Evolutionary conservation across 2,797 vertebrate genomes (phyloP).

Genomic region (Pachyuromys duprasi): DNA sequence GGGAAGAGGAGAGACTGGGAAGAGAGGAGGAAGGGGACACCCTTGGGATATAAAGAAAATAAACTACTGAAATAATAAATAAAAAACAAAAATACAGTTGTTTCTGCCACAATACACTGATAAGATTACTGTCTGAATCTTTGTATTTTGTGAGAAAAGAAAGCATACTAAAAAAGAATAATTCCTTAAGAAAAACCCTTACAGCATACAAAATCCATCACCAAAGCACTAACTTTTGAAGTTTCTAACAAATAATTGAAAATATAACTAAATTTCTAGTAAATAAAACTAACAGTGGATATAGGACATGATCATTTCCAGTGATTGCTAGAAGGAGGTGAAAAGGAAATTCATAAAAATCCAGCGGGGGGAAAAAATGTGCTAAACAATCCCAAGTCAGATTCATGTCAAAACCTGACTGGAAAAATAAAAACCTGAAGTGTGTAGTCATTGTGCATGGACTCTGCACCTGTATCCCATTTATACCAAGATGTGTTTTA

Average conservation of each 20-base stretch:
- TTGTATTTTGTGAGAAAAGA: constrained; percentile 6
- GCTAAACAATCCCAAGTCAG: neutral
- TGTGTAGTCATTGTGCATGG: neutral
- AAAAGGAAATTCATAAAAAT: neutral
- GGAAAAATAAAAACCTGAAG: neutral
- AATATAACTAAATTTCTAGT: neutral
- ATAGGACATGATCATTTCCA: neutral
- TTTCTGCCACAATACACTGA: neutral
- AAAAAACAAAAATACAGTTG: neutral
- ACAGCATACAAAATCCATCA: neutral
- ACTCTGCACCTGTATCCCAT: neutral
- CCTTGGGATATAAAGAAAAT: no score
- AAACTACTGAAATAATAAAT: no score
- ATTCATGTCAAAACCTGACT: neutral
- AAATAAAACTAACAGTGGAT: neutral
- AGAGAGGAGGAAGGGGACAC: no score
- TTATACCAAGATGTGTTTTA: neutral
- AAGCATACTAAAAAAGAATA: neutral
- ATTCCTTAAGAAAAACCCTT: neutral
- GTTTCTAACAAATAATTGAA: neutral
- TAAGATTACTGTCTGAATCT: neutral
- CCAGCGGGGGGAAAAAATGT: neutral
- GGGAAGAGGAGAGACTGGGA: no score
- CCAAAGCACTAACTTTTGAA: neutral
- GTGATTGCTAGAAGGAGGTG: neutral